These are phyloP conservation scores for Ramazzottius varieornatus DNA, from an alignment of 2,888 invertebrate genomes.

Conservation along the genomic window DNA sequence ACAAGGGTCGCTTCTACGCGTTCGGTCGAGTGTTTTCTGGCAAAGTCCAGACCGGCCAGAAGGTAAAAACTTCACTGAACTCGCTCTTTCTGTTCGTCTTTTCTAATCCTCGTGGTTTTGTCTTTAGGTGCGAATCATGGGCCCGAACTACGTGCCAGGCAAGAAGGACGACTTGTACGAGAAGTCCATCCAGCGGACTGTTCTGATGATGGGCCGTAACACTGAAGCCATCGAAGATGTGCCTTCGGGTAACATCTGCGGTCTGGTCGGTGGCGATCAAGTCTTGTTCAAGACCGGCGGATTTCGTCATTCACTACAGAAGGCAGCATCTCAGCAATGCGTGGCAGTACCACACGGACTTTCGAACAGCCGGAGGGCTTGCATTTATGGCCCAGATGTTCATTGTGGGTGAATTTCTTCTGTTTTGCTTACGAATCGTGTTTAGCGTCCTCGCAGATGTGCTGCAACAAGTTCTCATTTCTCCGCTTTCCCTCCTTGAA, in stretches of 20 bases:
- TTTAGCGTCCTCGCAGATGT: no score
- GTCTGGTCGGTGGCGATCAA: slow-evolving; percentile 97
- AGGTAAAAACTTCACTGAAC: no score
- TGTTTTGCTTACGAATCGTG: no score
- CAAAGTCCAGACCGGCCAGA: slow-evolving; percentile 59
- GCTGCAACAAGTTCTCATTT: no score
- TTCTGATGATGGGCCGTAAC: slow-evolving; percentile 99
- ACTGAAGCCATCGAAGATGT: slow-evolving; percentile 98
- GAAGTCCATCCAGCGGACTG: slow-evolving; percentile 92
- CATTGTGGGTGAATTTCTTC: no score
- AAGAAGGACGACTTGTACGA: slow-evolving; percentile 97
- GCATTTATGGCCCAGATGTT: no score
- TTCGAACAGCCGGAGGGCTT: no score
- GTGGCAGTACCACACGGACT: no score
- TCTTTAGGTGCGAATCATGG: slow-evolving; percentile 98
- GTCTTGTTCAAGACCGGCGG: slow-evolving; percentile 95
- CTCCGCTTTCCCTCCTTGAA: no score
- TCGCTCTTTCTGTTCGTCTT: neutral
- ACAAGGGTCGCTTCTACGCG: slow-evolving; percentile 99
- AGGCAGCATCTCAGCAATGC: no score
- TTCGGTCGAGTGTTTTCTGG: slow-evolving; percentile 99
- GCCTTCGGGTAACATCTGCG: slow-evolving; percentile 96
- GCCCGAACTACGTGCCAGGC: slow-evolving; percentile 86
- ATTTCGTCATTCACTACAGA: no score
- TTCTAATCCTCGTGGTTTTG: no score